These are phyloP conservation scores for Heterodera carotae DNA, from an alignment of 1,140 invertebrate species.

Conservation along the genomic window DNA sequence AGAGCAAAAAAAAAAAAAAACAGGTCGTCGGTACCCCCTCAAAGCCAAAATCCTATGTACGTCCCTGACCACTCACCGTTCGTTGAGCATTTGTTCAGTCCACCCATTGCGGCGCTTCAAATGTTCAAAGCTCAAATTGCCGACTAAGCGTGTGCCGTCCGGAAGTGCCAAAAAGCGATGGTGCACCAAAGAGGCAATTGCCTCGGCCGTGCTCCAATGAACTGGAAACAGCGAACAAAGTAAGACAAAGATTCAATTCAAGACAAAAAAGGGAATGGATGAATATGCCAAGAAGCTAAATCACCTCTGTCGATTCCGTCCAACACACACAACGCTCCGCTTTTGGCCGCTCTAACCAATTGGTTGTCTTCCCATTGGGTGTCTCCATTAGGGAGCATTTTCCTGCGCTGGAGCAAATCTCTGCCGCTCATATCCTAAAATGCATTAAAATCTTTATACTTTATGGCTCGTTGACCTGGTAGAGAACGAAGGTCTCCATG, in stretches of 20 bases:
- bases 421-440: conserved; percentile 86
- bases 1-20: no score
- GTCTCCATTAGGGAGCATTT: conserved; percentile 81
- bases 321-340: conserved; percentile 82
- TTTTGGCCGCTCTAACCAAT: conserved; percentile 80
- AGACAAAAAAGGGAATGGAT: no score
- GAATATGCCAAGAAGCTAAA: no score
- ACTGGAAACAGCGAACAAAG: no score
- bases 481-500: conserved; percentile 84
- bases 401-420: conserved; percentile 87
- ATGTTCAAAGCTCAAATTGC: conserved; percentile 66
- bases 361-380: conserved; percentile 88
- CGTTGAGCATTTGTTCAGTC: conserved; percentile 17
- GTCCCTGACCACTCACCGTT: conserved; percentile 25
- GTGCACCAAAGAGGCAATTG: conserved; percentile 77
- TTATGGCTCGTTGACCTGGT: conserved; percentile 71
- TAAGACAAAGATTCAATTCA: no score
- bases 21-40: no score
- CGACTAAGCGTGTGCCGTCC: conserved; percentile 79
- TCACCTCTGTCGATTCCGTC: conserved; percentile 78
- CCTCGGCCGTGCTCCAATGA: conserved; percentile 83
- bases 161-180: conserved; percentile 83
- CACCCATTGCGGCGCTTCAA: conserved; percentile 23
- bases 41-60: no score
- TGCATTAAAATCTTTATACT: not conserved